Conservation (phyloP, 2,113 vertebrate genomes). For the Planiliza haematocheilus region DNA sequence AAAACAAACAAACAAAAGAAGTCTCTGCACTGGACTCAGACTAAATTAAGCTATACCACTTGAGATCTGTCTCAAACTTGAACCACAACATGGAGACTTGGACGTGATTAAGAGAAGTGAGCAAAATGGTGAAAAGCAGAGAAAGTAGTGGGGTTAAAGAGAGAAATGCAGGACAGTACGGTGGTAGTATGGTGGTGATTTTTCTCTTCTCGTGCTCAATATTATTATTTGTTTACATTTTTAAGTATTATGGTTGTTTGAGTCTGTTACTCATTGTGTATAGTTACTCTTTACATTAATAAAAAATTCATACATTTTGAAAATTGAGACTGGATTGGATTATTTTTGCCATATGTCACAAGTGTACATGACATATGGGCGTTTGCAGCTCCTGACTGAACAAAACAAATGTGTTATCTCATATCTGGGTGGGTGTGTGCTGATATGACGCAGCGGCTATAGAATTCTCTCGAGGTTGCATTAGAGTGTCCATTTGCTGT, state of each 20-base stretch:
- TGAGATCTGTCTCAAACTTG: too few species aligned
- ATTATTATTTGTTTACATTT: slow-evolving; percentile 86
- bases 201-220: slow-evolving; percentile 79
- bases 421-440: slow-evolving; percentile 27
- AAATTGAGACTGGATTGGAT: slow-evolving; percentile 10
- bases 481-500: slow-evolving; percentile 48
- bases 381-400: slow-evolving; percentile 31
- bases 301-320: slow-evolving; percentile 73
- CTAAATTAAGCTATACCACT: slow-evolving; percentile 18
- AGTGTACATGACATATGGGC: slow-evolving; percentile 16
- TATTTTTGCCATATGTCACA: slow-evolving; percentile 2
- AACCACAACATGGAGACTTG: slow-evolving; percentile 53
- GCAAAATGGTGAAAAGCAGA: slow-evolving; percentile 28
- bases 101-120: slow-evolving; percentile 31
- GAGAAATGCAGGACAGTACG: slow-evolving; percentile 40
- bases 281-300: slow-evolving; percentile 76
- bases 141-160: slow-evolving; percentile 9
- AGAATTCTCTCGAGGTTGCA: slow-evolving; percentile 52
- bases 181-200: slow-evolving; percentile 85
- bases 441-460: slow-evolving; percentile 8
- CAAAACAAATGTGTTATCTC: slow-evolving; percentile 32
- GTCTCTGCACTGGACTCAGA: slow-evolving; percentile 52
- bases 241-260: slow-evolving; percentile 83
- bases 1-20: slow-evolving; percentile 14
- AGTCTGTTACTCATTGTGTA: slow-evolving; percentile 81